Conservation (phyloP, 1,140 invertebrate species). For the Zaprionus tsacasi region DNA sequence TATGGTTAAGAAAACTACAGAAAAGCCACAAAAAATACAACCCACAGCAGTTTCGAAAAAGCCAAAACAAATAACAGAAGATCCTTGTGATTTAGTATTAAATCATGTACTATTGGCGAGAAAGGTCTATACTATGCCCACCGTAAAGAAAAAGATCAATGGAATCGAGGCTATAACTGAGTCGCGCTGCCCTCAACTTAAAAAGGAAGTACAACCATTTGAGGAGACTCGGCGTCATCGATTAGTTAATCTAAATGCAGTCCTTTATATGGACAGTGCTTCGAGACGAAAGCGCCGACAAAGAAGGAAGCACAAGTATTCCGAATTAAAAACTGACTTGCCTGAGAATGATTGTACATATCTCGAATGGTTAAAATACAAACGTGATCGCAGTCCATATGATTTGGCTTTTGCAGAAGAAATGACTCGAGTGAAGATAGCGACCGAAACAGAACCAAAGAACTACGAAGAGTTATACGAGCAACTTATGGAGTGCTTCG, state of each 20-base stretch:
- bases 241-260: background rate
- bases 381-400: background rate
- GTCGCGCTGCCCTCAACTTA: background rate
- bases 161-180: background rate
- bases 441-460: background rate
- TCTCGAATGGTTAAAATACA: background rate
- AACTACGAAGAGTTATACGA: conserved; percentile 1
- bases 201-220: background rate
- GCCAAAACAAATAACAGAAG: background rate
- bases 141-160: background rate
- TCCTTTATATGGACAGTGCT: background rate
- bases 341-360: background rate
- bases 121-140: background rate
- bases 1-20: background rate
- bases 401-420: background rate
- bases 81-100: background rate
- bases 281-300: background rate
- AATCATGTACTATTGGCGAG: background rate
- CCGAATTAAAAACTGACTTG: background rate
- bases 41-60: background rate
- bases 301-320: background rate
- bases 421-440: background rate
- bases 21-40: background rate
- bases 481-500: background rate
- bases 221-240: background rate